A percentile compares a stretch with the other conserved stretches of the same genome.
Evolutionary conservation across 2,113 vertebrate genomes (phyloP).

Genomic region (Bothrops jararaca): DNA sequence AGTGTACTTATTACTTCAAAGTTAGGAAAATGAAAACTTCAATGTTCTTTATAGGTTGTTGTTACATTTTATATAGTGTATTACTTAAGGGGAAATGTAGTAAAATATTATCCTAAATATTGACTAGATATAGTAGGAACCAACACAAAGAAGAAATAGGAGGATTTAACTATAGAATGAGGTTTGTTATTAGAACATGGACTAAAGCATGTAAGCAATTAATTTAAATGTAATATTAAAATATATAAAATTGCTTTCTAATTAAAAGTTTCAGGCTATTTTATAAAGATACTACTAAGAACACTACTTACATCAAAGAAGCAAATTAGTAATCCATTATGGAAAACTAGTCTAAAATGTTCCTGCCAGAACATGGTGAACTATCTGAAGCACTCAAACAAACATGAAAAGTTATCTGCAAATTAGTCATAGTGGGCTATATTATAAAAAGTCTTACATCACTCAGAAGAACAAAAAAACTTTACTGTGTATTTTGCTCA

Average conservation of each 20-base stretch:
- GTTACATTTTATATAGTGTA: neutral
- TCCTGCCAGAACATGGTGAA: neutral
- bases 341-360: neutral
- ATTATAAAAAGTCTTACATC: neutral
- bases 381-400: neutral
- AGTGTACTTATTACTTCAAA: neutral
- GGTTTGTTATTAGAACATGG: neutral
- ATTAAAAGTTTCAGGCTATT: neutral
- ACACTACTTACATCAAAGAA: neutral
- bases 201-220: neutral
- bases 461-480: neutral
- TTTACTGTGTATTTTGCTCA: slow-evolving; percentile 10
- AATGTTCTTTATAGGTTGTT: neutral
- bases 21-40: neutral
- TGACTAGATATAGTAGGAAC: neutral
- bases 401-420: neutral
- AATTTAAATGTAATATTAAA: neutral
- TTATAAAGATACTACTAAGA: neutral
- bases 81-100: neutral
- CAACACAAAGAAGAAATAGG: neutral
- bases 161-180: neutral
- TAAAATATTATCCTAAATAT: neutral
- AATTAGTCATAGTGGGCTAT: neutral
- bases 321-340: neutral
- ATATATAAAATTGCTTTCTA: neutral